These are phyloP conservation scores for Drosophila sechellia DNA, from an alignment of 1,140 invertebrate genomes.

Conservation along the genomic window DNA sequence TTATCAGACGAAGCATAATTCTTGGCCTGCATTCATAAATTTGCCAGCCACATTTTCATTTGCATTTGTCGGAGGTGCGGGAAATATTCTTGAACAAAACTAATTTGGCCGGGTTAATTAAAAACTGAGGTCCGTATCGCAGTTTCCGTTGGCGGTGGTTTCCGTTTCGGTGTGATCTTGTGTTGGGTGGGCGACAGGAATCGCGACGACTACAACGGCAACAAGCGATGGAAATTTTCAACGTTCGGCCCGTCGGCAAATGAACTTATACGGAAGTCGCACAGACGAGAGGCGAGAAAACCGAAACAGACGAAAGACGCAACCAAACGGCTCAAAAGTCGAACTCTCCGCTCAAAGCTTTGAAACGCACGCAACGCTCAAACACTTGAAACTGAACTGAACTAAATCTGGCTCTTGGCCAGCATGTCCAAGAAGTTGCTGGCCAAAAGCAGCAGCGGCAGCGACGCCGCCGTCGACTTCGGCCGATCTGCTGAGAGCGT, in stretches of 20 bases:
- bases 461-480: constrained; percentile 24
- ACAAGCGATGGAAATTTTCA: constrained; percentile 34
- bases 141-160: constrained; percentile 62
- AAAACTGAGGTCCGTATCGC: constrained; percentile 63
- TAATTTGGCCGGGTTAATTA: constrained; percentile 72
- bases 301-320: constrained; percentile 13
- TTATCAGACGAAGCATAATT: constrained; percentile 79
- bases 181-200: constrained; percentile 65
- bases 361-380: constrained; percentile 83
- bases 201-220: constrained; percentile 54
- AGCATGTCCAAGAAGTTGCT: constrained; percentile 84
- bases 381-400: constrained; percentile 84
- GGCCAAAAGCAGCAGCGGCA: constrained; percentile 61
- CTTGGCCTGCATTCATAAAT: constrained; percentile 66
- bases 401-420: constrained; percentile 83
- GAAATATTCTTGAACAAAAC: constrained; percentile 70
- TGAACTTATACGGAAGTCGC: constrained; percentile 58
- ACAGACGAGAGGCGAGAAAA: constrained; percentile 13
- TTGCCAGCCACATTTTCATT: constrained; percentile 65
- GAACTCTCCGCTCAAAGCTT: constrained; percentile 71
- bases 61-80: constrained; percentile 56
- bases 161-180: constrained; percentile 35
- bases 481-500: constrained; percentile 61
- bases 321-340: constrained; percentile 35
- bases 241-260: constrained; percentile 49